Conservation (phyloP, 2,888 invertebrate species). For the Monoplex corrugatus region DNA sequence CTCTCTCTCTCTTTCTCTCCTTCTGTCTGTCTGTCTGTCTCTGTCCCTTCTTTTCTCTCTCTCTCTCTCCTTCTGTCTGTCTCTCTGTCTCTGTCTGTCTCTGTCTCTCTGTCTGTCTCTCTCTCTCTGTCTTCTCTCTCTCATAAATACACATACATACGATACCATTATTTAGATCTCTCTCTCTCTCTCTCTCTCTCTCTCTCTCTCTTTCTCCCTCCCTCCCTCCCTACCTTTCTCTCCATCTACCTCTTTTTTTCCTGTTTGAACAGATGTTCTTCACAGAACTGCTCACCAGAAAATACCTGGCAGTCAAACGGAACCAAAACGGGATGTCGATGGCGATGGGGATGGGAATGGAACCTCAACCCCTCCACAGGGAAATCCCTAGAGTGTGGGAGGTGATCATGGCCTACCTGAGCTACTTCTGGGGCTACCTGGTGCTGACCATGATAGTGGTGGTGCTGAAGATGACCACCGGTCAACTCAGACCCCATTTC, state of each 20-base stretch:
- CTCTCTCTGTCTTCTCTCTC: too few species aligned
- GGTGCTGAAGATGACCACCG: slow-evolving; percentile 95
- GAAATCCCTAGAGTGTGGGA: neutral
- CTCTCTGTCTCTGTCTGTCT: too few species aligned
- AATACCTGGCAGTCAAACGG: neutral
- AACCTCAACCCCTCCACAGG: neutral
- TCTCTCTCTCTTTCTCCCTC: neutral
- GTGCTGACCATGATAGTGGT: slow-evolving; percentile 93
- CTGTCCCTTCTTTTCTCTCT: too few species aligned
- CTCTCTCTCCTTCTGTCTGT: too few species aligned
- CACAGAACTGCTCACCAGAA: neutral
- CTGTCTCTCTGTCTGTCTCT: too few species aligned
- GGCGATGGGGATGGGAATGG: neutral
- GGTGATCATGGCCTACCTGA: neutral
- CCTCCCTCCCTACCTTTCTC: neutral
- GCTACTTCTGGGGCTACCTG: slow-evolving; percentile 92
- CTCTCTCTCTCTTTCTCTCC: too few species aligned
- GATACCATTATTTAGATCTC: neutral
- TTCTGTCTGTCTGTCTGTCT: too few species aligned
- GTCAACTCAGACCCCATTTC: slow-evolving; percentile 96
- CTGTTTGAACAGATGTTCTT: neutral
- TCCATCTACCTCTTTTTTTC: neutral
- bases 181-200: neutral
- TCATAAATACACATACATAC: too few species aligned
- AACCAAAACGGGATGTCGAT: too few species aligned